Base-by-base conservation (phyloP, 2,888 invertebrate genomes). In the Drosophila pegasa region DNA sequence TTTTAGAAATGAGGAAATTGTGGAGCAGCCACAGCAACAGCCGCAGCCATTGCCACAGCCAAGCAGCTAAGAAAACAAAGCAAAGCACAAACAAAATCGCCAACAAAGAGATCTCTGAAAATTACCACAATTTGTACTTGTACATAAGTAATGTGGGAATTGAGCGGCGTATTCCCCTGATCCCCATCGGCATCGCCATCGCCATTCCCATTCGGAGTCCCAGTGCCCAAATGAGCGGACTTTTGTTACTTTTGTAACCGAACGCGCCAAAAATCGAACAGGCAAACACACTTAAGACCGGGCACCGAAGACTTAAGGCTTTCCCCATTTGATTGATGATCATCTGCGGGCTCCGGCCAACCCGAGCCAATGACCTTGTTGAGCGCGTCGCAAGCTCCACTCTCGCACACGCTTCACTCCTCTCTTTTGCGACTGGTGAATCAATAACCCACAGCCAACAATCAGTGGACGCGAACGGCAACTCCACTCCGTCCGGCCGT, bases 41-140 rank as follows among this genome's bases (percentile, higher is more conserved):
- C 20, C 45, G 31, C 9, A 43, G 43, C 25, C 18, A 41, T 43
- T 54, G 63, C 56, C 58, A 67, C 27, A 59, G 29, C 54, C 51
- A 58, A 60, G 45, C 83, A 50, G 52, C 20, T 51, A 51, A 51
- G 50, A 47, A 64, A 59, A 57, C 38, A 58, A 59, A 54, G 16
- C 40, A 20, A 20, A 54, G 40, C 54, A 54, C 57, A 64, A 64
- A 59, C 50, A 68, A 75, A 61, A 75, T 58, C 75, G 65, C 33
- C 79, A 75, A 88, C 87, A 88, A 80, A 87, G 87, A 87, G 89
- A 84, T 84, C 83, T 84, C 75, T 87, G 86, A 74, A 86, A 86
- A 89, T 89, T 88, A 87, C 84, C 85, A 89, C 89, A 86, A 86
- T 86, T 86, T 89, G 86, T 86, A 89, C 88, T 89, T 84, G 88